phyloP scores from a whole-genome alignment of 2,797 vertebrate genomes.

The Pelodytes ibericus region DNA sequence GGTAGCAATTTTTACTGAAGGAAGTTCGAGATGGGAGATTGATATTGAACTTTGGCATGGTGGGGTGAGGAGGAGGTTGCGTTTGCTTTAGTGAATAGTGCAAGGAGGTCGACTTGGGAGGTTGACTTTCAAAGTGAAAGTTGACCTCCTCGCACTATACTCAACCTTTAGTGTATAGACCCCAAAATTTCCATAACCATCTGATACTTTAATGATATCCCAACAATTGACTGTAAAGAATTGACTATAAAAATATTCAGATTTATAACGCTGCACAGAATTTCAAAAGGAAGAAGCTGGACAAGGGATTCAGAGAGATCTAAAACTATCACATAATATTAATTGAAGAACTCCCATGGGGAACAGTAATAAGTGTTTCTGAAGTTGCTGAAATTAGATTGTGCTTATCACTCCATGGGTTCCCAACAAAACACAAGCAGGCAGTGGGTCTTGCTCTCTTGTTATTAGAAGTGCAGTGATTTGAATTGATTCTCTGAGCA shows the following conservation, averaged over 20 bases:
- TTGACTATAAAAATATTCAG: constrained; percentile 25
- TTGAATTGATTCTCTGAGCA: constrained; percentile 54
- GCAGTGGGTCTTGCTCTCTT: constrained; percentile 48
- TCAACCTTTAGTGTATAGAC: too few species aligned
- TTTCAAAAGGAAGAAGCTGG: constrained; percentile 33
- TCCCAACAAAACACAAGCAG: constrained; percentile 52
- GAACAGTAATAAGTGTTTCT: constrained; percentile 46
- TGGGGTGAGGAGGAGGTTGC: too few species aligned
- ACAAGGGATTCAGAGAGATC: constrained; percentile 35
- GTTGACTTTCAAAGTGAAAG: too few species aligned
- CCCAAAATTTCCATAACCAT: constrained; percentile 10
- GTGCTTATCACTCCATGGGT: constrained; percentile 53
- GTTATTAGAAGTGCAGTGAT: constrained; percentile 55
- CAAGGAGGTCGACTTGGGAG: too few species aligned
- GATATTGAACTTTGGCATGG: too few species aligned
- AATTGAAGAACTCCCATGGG: constrained; percentile 50
- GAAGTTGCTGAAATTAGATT: constrained; percentile 53
- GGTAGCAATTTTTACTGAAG: too few species aligned
- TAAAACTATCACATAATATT: constrained; percentile 48
- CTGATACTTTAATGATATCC: constrained; percentile 25
- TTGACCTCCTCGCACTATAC: too few species aligned
- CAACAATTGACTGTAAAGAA: constrained; percentile 16
- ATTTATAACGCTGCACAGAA: constrained; percentile 38
- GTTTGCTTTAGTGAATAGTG: too few species aligned
- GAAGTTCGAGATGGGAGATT: too few species aligned